Percentiles rank a stretch among this genome's conserved stretches.
These are phyloP conservation scores for Trichacis sp. DNA, from an alignment of 2,888 invertebrate genomes.

Conservation along the genomic window DNA sequence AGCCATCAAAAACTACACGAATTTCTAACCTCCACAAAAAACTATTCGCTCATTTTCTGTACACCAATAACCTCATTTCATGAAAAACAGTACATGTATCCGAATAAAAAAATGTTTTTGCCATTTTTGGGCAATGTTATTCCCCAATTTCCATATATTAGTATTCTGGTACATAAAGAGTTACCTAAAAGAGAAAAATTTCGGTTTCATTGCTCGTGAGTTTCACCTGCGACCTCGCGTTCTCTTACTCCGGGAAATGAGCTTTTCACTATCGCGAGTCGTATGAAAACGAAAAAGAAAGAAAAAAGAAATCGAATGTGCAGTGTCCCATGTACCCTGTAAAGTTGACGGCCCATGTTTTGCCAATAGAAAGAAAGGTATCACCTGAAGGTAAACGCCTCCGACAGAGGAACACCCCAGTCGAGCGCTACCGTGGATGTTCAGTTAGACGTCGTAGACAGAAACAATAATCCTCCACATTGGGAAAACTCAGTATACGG, in stretches of 20 bases:
- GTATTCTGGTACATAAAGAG: too few relatives aligned
- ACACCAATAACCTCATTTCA: too few relatives aligned
- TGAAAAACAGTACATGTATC: background rate
- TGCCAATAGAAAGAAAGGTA: conserved; percentile 93
- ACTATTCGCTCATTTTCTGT: too few relatives aligned
- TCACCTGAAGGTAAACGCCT: conserved; percentile 95
- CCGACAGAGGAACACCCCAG: conserved; percentile 93
- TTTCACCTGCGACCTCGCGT: conserved; percentile 16
- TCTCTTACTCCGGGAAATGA: conserved; percentile 20
- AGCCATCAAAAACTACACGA: too few relatives aligned
- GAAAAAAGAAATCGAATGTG: conserved; percentile 46
- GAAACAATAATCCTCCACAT: conserved; percentile 97
- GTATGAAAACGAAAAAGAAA: conserved; percentile 5
- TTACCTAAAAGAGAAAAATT: conserved; percentile 48
- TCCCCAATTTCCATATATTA: conserved; percentile 31
- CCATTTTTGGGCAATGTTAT: too few relatives aligned
- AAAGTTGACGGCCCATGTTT: conserved; percentile 77
- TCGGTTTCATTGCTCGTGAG: conserved; percentile 50
- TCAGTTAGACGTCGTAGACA: conserved; percentile 97
- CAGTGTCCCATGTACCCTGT: conserved; percentile 70
- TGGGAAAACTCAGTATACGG: conserved; percentile 96
- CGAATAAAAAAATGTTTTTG: too few relatives aligned
- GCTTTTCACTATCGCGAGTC: conserved; percentile 20
- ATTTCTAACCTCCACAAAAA: too few relatives aligned
- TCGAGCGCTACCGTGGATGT: conserved; percentile 96